phyloP scores from a whole-genome alignment of 2,888 invertebrate genomes.

The Ichneumon xanthorius region DNA sequence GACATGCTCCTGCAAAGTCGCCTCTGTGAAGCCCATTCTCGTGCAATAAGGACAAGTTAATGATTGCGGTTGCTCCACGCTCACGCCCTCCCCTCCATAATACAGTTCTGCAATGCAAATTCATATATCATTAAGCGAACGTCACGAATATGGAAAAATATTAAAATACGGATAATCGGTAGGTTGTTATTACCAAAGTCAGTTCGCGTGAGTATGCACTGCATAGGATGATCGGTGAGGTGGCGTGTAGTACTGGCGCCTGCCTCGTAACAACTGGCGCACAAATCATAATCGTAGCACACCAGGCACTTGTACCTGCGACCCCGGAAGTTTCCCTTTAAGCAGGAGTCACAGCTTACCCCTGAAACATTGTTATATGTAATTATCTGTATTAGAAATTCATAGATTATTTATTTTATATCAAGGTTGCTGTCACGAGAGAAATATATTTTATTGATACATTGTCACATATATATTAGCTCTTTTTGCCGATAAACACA shows the following conservation, averaged over 20 bases:
- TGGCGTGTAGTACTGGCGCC: conserved; percentile 96
- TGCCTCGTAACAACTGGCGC: conserved; percentile 97
- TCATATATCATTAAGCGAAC: not conserved
- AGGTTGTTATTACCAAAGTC: conserved; percentile 92
- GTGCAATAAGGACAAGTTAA: conserved; percentile 99
- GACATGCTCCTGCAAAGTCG: conserved; percentile 95
- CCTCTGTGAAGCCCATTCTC: conserved; percentile 97
- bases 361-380: conserved; percentile 87
- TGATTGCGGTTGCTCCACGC: conserved; percentile 96
- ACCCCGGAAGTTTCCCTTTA: conserved; percentile 98
- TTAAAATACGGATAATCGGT: not conserved
- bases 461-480: not conserved
- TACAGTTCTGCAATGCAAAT: conserved; percentile 90
- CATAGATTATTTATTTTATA: not conserved
- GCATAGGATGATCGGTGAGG: conserved; percentile 98
- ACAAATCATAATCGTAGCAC: conserved; percentile 99
- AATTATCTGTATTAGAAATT: not conserved
- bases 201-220: conserved; percentile 98
- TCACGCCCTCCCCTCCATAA: conserved; percentile 97
- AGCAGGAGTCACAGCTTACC: conserved; percentile 99
- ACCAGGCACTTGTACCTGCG: conserved; percentile 99
- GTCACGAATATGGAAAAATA: conserved; percentile 6
- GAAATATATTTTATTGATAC: no score
- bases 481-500: not conserved
- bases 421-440: no score